Evolutionary conservation across 1,140 invertebrate genomes (phyloP).

Genomic region (Zelostemma sp.): DNA sequence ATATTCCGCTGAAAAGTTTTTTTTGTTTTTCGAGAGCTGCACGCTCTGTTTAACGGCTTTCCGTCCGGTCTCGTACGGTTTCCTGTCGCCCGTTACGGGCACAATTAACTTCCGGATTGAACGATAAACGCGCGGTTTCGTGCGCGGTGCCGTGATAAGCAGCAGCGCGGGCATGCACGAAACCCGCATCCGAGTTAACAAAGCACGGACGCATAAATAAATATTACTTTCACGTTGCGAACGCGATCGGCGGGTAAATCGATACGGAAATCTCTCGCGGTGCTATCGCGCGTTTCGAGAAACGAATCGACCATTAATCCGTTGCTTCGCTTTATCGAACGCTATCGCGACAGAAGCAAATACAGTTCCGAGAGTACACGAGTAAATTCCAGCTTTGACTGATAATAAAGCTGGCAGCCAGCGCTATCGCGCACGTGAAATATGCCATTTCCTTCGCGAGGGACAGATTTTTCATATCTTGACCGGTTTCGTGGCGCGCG

Average conservation of each 20-base stretch:
- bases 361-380: neutral
- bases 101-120: conserved; percentile 30
- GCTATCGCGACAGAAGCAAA: neutral
- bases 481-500: neutral
- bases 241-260: neutral
- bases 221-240: neutral
- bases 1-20: no score
- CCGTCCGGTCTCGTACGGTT: conserved; percentile 33
- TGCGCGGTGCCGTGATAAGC: neutral
- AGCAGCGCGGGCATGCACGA: neutral
- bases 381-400: neutral
- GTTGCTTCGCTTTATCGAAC: neutral
- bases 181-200: neutral
- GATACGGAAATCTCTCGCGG: neutral
- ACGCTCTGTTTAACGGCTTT: conserved; percentile 43
- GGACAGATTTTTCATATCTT: conserved; percentile 2
- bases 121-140: conserved; percentile 7
- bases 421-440: neutral
- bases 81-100: conserved; percentile 29
- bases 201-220: neutral
- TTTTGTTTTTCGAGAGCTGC: conserved; percentile 7
- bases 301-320: neutral
- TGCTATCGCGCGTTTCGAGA: neutral
- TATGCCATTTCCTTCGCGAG: neutral
- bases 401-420: neutral